Base-by-base conservation (phyloP, 1,140 invertebrate genomes). In the Rhysida immarginata region DNA sequence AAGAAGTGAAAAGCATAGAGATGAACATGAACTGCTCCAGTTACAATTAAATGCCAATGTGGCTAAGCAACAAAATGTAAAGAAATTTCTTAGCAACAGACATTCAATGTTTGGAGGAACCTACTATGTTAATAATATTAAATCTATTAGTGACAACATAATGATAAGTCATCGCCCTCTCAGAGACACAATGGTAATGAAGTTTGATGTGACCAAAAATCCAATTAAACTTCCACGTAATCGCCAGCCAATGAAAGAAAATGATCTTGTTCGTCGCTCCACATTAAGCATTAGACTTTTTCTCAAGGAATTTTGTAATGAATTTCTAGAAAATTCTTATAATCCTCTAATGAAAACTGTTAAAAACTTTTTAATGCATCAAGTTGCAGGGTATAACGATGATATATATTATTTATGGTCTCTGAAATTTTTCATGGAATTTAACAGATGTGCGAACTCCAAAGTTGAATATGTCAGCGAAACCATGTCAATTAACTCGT, bases 341-440 rank as follows among this genome's bases (percentile, higher is more conserved):
- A 97, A 98, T 69, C 77, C 81, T n/a, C 69, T 88, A 18, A 93
- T 94, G 89, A 78, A 77, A 65, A 77, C 82, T 64, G 82, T 88
- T 0, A 86, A 46, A 20, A 77, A 81, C 64, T 74, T 75, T 25
- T 68, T 89, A 43, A 72, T 77, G 14, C 71, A 81, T 52, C 74
- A 77, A 1, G 77, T 77, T 64, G 76, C 78, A 46, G 80, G 78
- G 59, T 75, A 75, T 45, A 71, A 89, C 66, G 93, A 97, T 73
- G 87, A 94, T 65, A 85, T 84, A 8, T 93, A 94, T 71, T 95
- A 96, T 71, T 74, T 96, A 46, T 96, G 90, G 91, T 81, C 87
- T 5, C 74, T 96, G 62, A 81, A 84, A 66, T 98, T 96, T 74
- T 97, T 96, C 69, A 94, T 96, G 89, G 87, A 95, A 71, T 96